These are phyloP conservation scores for Petrocephalus microphthalmus DNA, from an alignment of 2,113 vertebrate species.

Conservation along the genomic window DNA sequence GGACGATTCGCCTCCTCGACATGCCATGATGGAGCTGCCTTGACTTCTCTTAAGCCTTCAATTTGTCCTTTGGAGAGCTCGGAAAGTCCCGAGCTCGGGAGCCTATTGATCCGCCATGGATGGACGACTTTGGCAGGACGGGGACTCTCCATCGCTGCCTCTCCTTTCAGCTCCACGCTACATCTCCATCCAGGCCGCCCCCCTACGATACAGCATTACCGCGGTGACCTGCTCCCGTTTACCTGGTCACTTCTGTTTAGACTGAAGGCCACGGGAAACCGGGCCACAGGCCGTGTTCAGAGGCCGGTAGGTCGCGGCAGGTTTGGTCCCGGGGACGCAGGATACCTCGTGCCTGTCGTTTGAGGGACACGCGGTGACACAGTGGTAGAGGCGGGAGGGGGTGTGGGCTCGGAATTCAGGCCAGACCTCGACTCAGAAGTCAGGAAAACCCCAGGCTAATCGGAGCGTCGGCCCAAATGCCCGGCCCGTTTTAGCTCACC, in stretches of 20 bases:
- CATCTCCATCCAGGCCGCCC: neutral
- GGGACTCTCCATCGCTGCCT: conserved; percentile 66
- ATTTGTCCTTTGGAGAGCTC: conserved; percentile 70
- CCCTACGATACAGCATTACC: neutral
- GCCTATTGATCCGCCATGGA: conserved; percentile 87
- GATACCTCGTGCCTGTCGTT: conserved; percentile 55
- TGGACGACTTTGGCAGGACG: conserved; percentile 70
- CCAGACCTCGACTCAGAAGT: conserved; percentile 21
- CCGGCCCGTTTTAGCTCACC: conserved; percentile 52
- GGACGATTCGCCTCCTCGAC: conserved; percentile 93
- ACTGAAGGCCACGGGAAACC: neutral
- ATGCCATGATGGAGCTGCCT: conserved; percentile 86
- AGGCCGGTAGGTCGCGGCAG: neutral
- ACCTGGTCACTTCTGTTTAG: neutral
- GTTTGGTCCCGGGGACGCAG: conserved; percentile 42
- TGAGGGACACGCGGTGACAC: conserved; percentile 24
- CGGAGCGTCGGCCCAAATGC: conserved; percentile 57
- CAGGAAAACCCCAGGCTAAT: conserved; percentile 44
- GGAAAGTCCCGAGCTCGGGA: conserved; percentile 78
- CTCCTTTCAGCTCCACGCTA: conserved; percentile 34
- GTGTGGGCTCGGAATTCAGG: conserved; percentile 32
- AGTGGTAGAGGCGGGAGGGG: conserved; percentile 26
- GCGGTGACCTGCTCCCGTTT: neutral
- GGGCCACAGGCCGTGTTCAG: neutral
- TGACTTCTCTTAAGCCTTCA: conserved; percentile 82